Conservation (phyloP, 1,140 invertebrate genomes). For the Hirudo medicinalis region DNA sequence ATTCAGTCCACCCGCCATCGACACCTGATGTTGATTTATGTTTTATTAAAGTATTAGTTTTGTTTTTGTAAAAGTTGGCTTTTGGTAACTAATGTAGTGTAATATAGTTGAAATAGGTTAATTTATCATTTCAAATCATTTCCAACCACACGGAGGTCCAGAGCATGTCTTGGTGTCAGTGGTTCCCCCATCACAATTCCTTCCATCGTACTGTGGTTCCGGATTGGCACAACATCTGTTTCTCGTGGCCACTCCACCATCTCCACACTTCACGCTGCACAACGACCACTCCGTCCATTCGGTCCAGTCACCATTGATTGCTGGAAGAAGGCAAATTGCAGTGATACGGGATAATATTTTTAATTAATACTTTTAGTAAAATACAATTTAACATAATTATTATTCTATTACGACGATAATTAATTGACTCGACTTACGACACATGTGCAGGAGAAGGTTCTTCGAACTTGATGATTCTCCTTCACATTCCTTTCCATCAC, state of each 20-base stretch:
- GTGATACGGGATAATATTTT: too few relatives aligned
- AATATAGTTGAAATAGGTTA: neutral
- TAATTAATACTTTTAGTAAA: too few relatives aligned
- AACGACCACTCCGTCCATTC: conserved; percentile 15
- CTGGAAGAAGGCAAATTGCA: neutral
- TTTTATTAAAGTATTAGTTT: too few relatives aligned
- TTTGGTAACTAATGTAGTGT: too few relatives aligned
- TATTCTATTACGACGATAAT: too few relatives aligned
- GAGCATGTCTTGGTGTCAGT: conserved; percentile 19
- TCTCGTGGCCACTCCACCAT: conserved; percentile 36
- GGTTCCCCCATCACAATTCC: conserved; percentile 12
- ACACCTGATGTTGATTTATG: conserved; percentile 40
- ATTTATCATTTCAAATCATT: neutral
- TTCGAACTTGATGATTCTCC: conserved; percentile 10
- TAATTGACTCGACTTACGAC: neutral
- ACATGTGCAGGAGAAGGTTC: neutral
- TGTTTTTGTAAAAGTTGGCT: too few relatives aligned
- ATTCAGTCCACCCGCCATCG: conserved; percentile 77
- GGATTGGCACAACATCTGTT: conserved; percentile 44
- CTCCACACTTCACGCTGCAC: conserved; percentile 1
- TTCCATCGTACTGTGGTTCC: conserved; percentile 14
- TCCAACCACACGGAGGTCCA: neutral
- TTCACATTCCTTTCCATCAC: conserved; percentile 18
- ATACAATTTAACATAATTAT: too few relatives aligned
- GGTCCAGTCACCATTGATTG: conserved; percentile 4